These are phyloP conservation scores for Polymixis lichenea DNA, from an alignment of 2,888 invertebrate genomes.

Conservation along the genomic window DNA sequence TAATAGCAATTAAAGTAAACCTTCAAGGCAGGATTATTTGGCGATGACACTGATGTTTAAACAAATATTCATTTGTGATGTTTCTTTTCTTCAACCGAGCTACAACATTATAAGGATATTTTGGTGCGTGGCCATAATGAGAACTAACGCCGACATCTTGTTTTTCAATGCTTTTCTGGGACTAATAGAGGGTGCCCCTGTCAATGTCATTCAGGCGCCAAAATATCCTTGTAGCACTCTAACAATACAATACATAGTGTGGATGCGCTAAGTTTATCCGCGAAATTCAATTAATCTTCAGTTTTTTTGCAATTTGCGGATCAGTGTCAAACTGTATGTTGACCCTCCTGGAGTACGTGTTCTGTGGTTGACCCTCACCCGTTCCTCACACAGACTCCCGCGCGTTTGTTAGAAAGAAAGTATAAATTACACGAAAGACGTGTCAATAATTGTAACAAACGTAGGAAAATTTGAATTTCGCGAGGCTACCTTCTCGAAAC, in stretches of 20 bases:
- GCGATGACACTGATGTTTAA: background rate
- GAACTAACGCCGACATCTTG: background rate
- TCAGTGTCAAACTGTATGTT: too few relatives aligned
- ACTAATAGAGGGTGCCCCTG: background rate
- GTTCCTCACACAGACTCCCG: too few relatives aligned
- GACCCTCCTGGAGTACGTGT: too few relatives aligned
- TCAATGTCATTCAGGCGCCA: background rate
- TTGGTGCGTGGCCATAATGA: background rate
- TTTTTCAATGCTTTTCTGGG: background rate
- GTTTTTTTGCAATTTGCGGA: too few relatives aligned
- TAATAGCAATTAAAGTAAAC: background rate
- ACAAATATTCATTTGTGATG: constrained; percentile 15
- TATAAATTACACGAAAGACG: too few relatives aligned
- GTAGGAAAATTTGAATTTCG: too few relatives aligned
- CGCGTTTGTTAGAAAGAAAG: too few relatives aligned
- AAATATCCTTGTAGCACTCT: background rate
- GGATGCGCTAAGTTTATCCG: too few relatives aligned
- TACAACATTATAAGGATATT: background rate
- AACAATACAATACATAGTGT: constrained; percentile 8
- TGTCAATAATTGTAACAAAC: too few relatives aligned
- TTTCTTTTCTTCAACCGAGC: background rate
- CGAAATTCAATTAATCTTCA: too few relatives aligned
- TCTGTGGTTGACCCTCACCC: too few relatives aligned
- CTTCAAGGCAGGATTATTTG: constrained; percentile 1
- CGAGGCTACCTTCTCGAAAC: too few relatives aligned